These are phyloP conservation scores for Scaptomyza montana DNA, from an alignment of 1,140 invertebrate species.

Conservation along the genomic window DNA sequence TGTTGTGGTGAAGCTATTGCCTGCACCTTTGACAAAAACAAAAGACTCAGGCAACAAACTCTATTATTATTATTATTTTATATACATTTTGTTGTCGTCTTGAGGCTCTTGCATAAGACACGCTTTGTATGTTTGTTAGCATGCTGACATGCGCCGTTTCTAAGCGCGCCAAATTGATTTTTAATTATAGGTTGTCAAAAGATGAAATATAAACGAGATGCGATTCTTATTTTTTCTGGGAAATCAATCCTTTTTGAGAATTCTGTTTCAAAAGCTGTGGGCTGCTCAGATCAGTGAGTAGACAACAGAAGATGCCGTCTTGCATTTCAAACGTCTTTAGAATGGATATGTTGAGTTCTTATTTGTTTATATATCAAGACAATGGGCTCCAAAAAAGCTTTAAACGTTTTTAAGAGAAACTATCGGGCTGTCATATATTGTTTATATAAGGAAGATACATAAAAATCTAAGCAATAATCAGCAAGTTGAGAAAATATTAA, in stretches of 20 bases:
- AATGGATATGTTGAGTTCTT: neutral
- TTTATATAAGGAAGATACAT: too few species aligned
- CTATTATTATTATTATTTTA: slow-evolving; percentile 52
- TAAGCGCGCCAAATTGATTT: slow-evolving; percentile 73
- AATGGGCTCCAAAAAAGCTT: neutral
- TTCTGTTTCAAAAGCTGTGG: slow-evolving; percentile 1
- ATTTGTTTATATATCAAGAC: neutral
- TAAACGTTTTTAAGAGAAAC: too few species aligned
- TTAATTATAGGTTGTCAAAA: slow-evolving; percentile 68
- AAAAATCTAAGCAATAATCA: too few species aligned
- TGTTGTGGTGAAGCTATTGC: slow-evolving; percentile 6
- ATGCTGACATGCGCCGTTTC: slow-evolving; percentile 41
- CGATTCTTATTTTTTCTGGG: slow-evolving; percentile 45
- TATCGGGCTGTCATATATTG: too few species aligned
- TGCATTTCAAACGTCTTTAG: neutral
- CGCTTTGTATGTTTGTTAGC: slow-evolving; percentile 48
- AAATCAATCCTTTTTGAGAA: slow-evolving; percentile 35
- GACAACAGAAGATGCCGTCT: neutral
- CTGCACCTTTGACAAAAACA: slow-evolving; percentile 79
- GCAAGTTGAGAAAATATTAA: too few species aligned
- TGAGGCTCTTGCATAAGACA: slow-evolving; percentile 67
- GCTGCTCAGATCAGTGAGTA: neutral
- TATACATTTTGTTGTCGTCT: slow-evolving; percentile 27
- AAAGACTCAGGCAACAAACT: slow-evolving; percentile 77
- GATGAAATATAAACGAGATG: slow-evolving; percentile 51